phyloP scores from a whole-genome alignment of 2,888 invertebrate species.

The Papilio demoleus region DNA sequence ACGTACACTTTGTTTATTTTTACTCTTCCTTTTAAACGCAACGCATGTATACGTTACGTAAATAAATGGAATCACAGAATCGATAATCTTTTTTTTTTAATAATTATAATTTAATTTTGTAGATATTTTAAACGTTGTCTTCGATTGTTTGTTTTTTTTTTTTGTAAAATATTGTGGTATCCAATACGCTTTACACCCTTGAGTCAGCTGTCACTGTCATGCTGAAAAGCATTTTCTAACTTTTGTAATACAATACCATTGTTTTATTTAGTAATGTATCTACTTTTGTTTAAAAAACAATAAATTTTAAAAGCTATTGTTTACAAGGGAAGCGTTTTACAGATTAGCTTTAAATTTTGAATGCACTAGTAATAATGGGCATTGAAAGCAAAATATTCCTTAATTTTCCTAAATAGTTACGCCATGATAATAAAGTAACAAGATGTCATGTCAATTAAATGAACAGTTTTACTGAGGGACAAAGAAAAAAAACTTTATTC shows the following conservation, averaged over 20 bases:
- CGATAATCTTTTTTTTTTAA: too few species aligned
- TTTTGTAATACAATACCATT: neutral
- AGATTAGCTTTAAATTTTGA: too few species aligned
- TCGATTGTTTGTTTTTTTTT: neutral
- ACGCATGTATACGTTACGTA: neutral
- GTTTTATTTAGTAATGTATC: neutral
- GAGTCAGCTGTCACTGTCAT: neutral
- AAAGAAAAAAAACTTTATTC: too few species aligned
- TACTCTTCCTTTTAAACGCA: neutral
- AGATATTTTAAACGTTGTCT: neutral
- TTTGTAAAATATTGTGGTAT: neutral
- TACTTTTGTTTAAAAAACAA: slow-evolving; percentile 5
- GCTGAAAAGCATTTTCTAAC: slow-evolving; percentile 1
- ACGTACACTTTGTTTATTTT: neutral
- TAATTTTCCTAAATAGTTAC: too few species aligned
- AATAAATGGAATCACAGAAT: too few species aligned
- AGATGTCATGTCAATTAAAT: too few species aligned
- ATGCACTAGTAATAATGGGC: neutral
- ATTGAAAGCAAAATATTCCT: neutral
- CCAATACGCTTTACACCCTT: neutral
- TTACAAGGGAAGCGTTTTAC: too few species aligned
- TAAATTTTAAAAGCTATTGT: too few species aligned
- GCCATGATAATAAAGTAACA: too few species aligned
- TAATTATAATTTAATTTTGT: too few species aligned
- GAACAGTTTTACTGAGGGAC: too few species aligned